A percentile compares a stretch with the other conserved stretches of the same genome.
Conservation (phyloP, 2,797 vertebrate genomes). For the Macropodus opercularis region DNA sequence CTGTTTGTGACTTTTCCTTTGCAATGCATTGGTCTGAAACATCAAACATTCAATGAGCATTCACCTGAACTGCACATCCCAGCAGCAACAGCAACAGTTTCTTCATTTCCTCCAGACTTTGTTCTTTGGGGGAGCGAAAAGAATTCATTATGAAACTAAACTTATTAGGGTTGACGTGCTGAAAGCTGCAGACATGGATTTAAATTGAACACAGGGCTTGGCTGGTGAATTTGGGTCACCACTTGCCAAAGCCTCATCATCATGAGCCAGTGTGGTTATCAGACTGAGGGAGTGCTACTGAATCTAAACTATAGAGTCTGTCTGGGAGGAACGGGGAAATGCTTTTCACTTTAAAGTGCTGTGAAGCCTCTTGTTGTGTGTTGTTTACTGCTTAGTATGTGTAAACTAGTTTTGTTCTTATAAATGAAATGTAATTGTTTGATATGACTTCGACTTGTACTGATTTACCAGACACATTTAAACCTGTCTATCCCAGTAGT, state of each 20-base stretch:
- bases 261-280: constrained; percentile 45
- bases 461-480: too few species aligned
- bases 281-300: constrained; percentile 49
- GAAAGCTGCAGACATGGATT: constrained; percentile 32
- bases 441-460: too few species aligned
- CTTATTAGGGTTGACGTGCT: neutral
- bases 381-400: neutral
- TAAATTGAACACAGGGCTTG: constrained; percentile 23
- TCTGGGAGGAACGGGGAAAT: neutral
- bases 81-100: constrained; percentile 90
- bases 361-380: neutral
- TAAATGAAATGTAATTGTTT: too few species aligned
- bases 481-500: too few species aligned
- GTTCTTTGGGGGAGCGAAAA: constrained; percentile 76
- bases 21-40: neutral
- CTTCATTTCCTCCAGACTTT: constrained; percentile 92
- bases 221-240: constrained; percentile 61
- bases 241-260: constrained; percentile 37
- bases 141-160: constrained; percentile 16
- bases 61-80: constrained; percentile 97
- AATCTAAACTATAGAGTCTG: constrained; percentile 31
- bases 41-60: neutral
- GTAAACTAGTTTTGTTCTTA: too few species aligned
- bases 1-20: neutral
- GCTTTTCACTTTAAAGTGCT: neutral